A percentile compares a stretch with the other conserved stretches of the same genome.
These are phyloP conservation scores for Lagodon rhomboides DNA, from an alignment of 2,797 vertebrate genomes.

Conservation along the genomic window DNA sequence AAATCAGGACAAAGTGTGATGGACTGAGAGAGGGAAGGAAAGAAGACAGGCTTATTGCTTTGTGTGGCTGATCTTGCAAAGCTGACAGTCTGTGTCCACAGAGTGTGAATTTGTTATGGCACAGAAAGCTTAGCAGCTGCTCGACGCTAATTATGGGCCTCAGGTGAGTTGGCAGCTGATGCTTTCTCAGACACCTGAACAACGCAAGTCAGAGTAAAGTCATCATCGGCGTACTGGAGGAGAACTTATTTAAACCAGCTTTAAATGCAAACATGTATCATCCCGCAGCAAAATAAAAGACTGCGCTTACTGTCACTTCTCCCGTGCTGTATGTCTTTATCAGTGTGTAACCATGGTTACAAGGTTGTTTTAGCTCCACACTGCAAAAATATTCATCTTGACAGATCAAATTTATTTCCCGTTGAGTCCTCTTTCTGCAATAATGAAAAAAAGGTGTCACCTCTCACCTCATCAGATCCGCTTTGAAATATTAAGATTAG, in stretches of 20 bases:
- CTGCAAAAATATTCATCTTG: slow-evolving; percentile 1
- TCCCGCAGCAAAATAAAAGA: neutral
- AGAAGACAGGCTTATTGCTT: slow-evolving; percentile 46
- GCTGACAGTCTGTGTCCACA: slow-evolving; percentile 75
- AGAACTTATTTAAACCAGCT: slow-evolving; percentile 13
- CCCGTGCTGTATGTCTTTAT: neutral
- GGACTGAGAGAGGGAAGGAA: slow-evolving; percentile 20
- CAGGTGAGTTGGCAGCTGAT: slow-evolving; percentile 83
- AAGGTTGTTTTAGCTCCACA: neutral
- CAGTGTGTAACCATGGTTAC: slow-evolving; percentile 17
- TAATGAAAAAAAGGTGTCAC: slow-evolving; percentile 5
- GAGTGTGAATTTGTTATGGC: slow-evolving; percentile 75
- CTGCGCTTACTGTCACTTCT: neutral
- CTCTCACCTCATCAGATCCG: neutral
- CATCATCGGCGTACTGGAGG: slow-evolving; percentile 34
- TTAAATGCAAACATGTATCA: neutral
- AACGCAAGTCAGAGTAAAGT: slow-evolving; percentile 63
- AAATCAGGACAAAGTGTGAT: slow-evolving; percentile 38
- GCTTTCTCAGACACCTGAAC: slow-evolving; percentile 74
- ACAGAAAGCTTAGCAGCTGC: slow-evolving; percentile 81
- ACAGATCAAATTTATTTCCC: slow-evolving; percentile 10
- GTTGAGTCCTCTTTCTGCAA: neutral
- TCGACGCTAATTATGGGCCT: slow-evolving; percentile 81
- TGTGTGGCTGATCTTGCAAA: slow-evolving; percentile 58
- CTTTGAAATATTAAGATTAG: neutral